Evolutionary conservation across 2,797 vertebrate genomes (phyloP).

Genomic region (Buceros bicornis): DNA sequence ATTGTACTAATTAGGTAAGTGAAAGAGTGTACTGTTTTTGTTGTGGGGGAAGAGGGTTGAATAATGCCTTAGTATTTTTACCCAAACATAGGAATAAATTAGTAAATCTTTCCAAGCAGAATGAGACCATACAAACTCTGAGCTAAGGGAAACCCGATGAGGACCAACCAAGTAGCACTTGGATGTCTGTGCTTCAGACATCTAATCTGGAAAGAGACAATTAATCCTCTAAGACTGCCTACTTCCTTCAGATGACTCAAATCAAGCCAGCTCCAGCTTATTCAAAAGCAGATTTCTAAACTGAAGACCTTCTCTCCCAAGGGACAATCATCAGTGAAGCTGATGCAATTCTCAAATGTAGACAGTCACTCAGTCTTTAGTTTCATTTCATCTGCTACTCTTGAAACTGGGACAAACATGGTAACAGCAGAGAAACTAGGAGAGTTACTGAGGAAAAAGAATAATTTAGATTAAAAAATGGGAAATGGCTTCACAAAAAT

Average conservation of each 20-base stretch:
- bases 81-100: neutral
- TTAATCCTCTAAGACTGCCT: neutral
- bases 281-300: slow-evolving; percentile 26
- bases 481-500: neutral
- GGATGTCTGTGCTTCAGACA: neutral
- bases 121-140: neutral
- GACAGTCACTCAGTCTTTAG: neutral
- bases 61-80: neutral
- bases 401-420: slow-evolving; percentile 26
- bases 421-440: neutral
- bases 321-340: slow-evolving; percentile 4
- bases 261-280: neutral
- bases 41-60: neutral
- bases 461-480: neutral
- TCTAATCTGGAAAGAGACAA: neutral
- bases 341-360: slow-evolving; percentile 12
- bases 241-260: neutral
- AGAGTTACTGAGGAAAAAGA: neutral
- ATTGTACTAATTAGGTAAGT: neutral
- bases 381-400: neutral
- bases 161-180: neutral
- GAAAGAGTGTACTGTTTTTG: neutral
- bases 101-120: neutral
- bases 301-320: neutral
- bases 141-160: neutral